Evolutionary conservation across 92 coral and sea anemone species (phyloP).

Genomic region (Palythoa grandiflora): DNA sequence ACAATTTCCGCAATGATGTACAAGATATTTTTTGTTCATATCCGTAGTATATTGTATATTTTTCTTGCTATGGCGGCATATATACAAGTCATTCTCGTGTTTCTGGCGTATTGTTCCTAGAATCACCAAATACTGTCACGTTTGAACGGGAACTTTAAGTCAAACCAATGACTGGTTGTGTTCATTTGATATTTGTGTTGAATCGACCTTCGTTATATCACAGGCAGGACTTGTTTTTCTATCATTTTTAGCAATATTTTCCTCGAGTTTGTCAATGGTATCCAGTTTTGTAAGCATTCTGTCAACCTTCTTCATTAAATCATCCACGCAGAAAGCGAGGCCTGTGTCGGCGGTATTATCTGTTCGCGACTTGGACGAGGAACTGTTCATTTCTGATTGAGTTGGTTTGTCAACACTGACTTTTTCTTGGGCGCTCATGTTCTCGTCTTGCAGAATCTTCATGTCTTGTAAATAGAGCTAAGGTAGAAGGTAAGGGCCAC

Average conservation of each 20-base stretch:
- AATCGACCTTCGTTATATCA: neutral
- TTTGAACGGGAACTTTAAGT: neutral
- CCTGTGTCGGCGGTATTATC: slow-evolving; percentile 25
- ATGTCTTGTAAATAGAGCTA: slow-evolving; percentile 2
- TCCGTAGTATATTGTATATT: neutral
- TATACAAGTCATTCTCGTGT: neutral
- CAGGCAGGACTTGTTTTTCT: neutral
- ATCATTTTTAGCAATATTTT: slow-evolving; percentile 32
- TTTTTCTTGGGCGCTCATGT: neutral
- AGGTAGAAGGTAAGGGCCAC: too few species aligned
- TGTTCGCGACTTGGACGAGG: slow-evolving; percentile 34
- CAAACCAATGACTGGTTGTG: neutral
- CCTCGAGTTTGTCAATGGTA: slow-evolving; percentile 42
- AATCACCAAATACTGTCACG: neutral
- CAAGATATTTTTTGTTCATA: neutral
- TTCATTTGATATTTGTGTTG: neutral
- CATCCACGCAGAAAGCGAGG: slow-evolving; percentile 52
- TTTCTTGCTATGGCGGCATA: neutral
- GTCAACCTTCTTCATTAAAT: slow-evolving; percentile 45
- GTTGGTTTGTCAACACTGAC: neutral
- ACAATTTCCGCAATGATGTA: neutral
- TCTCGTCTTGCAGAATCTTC: slow-evolving; percentile 9
- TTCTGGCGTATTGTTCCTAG: neutral
- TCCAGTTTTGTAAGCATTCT: slow-evolving; percentile 45
- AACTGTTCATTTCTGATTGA: slow-evolving; percentile 15